Evolutionary conservation across 2,888 invertebrate species (phyloP).

Genomic region (Chalcis sispes): DNA sequence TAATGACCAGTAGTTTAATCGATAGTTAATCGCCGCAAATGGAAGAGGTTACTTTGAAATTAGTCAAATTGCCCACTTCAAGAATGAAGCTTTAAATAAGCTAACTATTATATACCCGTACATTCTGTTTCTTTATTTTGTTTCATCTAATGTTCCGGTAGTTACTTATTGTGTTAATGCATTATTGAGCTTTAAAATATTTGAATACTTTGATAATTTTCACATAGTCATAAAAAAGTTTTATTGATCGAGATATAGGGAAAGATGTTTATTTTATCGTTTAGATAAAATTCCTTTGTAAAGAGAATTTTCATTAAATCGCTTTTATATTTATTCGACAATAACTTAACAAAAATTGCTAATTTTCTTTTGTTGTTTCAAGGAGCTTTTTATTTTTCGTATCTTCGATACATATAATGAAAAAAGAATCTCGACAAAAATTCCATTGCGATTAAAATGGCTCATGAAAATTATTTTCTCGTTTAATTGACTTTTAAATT

Average conservation of each 20-base stretch:
- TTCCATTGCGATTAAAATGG: not conserved
- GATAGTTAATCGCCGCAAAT: slow-evolving; percentile 46
- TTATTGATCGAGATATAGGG: slow-evolving; percentile 8
- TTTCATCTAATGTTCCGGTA: not conserved
- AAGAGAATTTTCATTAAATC: slow-evolving; percentile 1
- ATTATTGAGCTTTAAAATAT: slow-evolving; percentile 6
- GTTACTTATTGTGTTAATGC: not conserved
- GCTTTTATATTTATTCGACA: not conserved
- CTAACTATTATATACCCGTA: slow-evolving; percentile 10
- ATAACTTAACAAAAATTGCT: not conserved
- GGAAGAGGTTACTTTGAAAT: slow-evolving; percentile 38
- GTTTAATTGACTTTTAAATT: slow-evolving; percentile 46
- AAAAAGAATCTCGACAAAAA: too few relatives aligned
- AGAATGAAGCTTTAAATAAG: slow-evolving; percentile 11
- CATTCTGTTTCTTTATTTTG: not conserved
- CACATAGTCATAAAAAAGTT: not conserved
- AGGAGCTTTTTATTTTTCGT: not conserved
- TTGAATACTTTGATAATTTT: slow-evolving; percentile 20
- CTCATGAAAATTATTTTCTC: slow-evolving; percentile 21
- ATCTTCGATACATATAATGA: too few relatives aligned
- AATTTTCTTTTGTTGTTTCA: not conserved
- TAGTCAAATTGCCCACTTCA: slow-evolving; percentile 36
- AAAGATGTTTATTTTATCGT: slow-evolving; percentile 32
- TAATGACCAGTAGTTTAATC: slow-evolving; percentile 30
- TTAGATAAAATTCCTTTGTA: slow-evolving; percentile 14